Evolutionary conservation across 2,113 vertebrate species (phyloP).

Genomic region (Neotoma lepida): DNA sequence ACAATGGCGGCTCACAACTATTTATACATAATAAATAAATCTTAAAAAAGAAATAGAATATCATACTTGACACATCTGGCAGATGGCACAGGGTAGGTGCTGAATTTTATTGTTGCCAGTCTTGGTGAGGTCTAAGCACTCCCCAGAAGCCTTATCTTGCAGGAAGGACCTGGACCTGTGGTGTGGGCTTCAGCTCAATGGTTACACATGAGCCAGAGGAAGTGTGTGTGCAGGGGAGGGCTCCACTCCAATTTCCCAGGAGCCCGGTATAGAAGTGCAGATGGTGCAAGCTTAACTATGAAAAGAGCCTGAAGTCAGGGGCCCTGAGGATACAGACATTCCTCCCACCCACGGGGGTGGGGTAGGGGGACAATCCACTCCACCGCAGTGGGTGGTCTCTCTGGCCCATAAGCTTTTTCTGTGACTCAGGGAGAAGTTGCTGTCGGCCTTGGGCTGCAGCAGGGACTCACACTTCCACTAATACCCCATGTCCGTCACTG

Average conservation of each 20-base stretch:
- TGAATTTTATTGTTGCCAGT: background rate
- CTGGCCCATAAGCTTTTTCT: slow-evolving; percentile 34
- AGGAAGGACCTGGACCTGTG: background rate
- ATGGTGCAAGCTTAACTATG: background rate
- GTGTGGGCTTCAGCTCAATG: background rate
- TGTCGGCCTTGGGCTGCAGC: slow-evolving; percentile 40
- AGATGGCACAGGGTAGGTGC: background rate
- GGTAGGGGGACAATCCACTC: background rate
- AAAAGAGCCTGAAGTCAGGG: slow-evolving; percentile 8
- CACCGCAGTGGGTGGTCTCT: slow-evolving; percentile 64
- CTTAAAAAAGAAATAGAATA: background rate
- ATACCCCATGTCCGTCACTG: background rate
- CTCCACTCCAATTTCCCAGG: background rate
- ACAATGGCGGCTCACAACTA: too few relatives aligned
- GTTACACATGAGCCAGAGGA: background rate
- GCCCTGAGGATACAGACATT: slow-evolving; percentile 62
- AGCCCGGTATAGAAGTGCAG: background rate
- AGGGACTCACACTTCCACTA: background rate
- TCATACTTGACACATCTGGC: background rate
- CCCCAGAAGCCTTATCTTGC: background rate
- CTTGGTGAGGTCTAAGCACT: background rate
- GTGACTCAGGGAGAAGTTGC: slow-evolving; percentile 53
- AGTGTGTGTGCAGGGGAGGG: background rate
- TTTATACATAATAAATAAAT: too few relatives aligned
- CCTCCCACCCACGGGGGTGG: background rate